A percentile compares a stretch with the other conserved stretches of the same genome.
phyloP scores from a whole-genome alignment of 2,113 vertebrate species.

The Zeus faber region DNA sequence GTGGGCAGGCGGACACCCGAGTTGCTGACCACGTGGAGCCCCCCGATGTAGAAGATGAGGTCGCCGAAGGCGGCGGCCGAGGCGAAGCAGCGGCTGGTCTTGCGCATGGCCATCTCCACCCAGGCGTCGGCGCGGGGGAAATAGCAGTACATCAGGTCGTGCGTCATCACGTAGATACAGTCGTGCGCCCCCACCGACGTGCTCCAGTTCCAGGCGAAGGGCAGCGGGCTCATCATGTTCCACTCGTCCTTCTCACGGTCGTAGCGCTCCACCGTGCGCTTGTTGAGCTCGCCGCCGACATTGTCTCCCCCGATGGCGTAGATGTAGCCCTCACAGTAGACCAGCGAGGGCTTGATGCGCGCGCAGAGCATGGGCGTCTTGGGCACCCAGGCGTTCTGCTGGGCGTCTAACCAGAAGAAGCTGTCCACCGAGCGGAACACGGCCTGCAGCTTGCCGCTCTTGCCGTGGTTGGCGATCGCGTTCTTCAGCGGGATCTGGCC shows the following conservation, averaged over 20 bases:
- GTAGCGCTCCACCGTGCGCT: slow-evolving; percentile 92
- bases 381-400: slow-evolving; percentile 95
- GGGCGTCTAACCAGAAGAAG: slow-evolving; percentile 97
- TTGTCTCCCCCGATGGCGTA: slow-evolving; percentile 95
- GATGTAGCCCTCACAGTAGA: slow-evolving; percentile 93
- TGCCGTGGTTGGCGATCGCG: slow-evolving; percentile 82
- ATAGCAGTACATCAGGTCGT: slow-evolving; percentile 96
- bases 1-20: slow-evolving; percentile 85
- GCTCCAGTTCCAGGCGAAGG: slow-evolving; percentile 94
- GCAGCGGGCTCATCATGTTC: slow-evolving; percentile 91
- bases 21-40: slow-evolving; percentile 91
- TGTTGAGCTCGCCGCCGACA: slow-evolving; percentile 87
- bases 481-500: slow-evolving; percentile 92
- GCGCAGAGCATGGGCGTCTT: slow-evolving; percentile 94
- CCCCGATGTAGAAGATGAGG: slow-evolving; percentile 95
- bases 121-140: slow-evolving; percentile 91
- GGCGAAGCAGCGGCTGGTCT: slow-evolving; percentile 91
- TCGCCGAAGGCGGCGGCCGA: slow-evolving; percentile 91
- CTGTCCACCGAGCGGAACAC: slow-evolving; percentile 90
- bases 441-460: slow-evolving; percentile 86
- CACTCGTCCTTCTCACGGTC: slow-evolving; percentile 94
- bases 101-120: slow-evolving; percentile 94
- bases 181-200: slow-evolving; percentile 86
- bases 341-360: slow-evolving; percentile 89
- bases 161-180: slow-evolving; percentile 93